phyloP scores from a whole-genome alignment of 2,797 vertebrate genomes.

The Ambastaia sidthimunki region DNA sequence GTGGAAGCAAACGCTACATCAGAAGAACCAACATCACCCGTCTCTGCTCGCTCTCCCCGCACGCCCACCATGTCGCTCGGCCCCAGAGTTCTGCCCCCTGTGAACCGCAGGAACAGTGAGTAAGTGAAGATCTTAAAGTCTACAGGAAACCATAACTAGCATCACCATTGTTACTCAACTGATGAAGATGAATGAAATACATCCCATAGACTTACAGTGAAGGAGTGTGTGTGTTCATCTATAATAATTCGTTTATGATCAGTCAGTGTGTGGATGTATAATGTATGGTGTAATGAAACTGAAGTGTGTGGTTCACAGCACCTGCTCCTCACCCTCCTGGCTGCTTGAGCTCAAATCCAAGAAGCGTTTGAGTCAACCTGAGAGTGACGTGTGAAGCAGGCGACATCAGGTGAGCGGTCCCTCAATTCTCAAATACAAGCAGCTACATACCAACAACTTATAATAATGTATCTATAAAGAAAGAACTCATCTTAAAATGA shows the following conservation, averaged over 20 bases:
- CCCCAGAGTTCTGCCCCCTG: slow-evolving; percentile 79
- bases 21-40: slow-evolving; percentile 65
- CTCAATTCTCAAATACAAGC: no score
- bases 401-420: neutral
- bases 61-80: slow-evolving; percentile 70
- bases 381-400: slow-evolving; percentile 75
- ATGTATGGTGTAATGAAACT: neutral
- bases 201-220: no score
- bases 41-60: slow-evolving; percentile 75
- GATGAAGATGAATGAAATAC: no score
- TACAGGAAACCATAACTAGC: no score
- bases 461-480: no score
- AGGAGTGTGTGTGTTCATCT: no score
- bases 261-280: neutral
- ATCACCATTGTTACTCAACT: no score
- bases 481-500: no score
- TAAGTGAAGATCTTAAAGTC: slow-evolving; percentile 61
- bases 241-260: no score
- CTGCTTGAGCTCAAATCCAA: slow-evolving; percentile 89
- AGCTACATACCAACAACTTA: no score
- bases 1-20: slow-evolving; percentile 57
- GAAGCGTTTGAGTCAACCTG: slow-evolving; percentile 87
- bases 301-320: slow-evolving; percentile 67
- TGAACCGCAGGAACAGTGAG: slow-evolving; percentile 77
- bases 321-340: slow-evolving; percentile 83